Evolutionary conservation across 2,888 invertebrate genomes (phyloP), one percentile per base, ranked within the genome.

Genomic region (Pammene aurita): DNA sequence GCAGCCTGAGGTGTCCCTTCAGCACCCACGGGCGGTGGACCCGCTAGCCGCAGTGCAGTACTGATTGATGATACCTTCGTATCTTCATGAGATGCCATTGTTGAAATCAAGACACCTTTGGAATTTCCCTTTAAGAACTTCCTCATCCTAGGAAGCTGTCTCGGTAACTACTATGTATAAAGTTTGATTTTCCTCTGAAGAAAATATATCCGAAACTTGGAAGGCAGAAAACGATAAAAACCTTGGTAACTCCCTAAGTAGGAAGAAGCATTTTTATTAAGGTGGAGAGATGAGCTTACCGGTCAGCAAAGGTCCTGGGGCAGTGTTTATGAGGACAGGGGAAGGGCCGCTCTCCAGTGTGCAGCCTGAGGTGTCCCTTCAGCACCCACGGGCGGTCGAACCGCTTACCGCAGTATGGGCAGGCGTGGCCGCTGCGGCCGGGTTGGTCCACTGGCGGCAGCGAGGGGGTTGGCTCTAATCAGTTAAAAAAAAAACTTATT

Each of bases 371-470:
- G 77, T 96, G 95, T 0, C 95, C 95, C 76, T 95, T 94, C 58
- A 95, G 84, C 42, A 95, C 95, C 95, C 95, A 95, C 7, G 95
- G 95, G 7, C 95, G 89, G 82, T 95, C 94, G 82, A 95, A 96
- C 10, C 92, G 93, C 81, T 95, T 95, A 0, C 93, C 93, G 76
- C 95, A 96, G 78, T 93, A 93, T 0, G 89, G 85, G 75, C 94
- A 94, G 41, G 87, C 87, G 83, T 94, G 94, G 71, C 83, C 84
- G 0, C 88, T 83, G 64, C 93, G 90, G 5, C 76, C 46, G 62
- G 76, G 75, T 0, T 79, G 76, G 52, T 74, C 74, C 73, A 79
- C 78, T 0, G 77, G 77, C 5, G 70, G 74, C 11, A 44, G 73
- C 10, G 42, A n/a, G 2, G 44, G 44, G 44, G 14, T 13, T 9